Conservation (phyloP, 1,140 invertebrate species). For the Tetramorium parvispinum region DNA sequence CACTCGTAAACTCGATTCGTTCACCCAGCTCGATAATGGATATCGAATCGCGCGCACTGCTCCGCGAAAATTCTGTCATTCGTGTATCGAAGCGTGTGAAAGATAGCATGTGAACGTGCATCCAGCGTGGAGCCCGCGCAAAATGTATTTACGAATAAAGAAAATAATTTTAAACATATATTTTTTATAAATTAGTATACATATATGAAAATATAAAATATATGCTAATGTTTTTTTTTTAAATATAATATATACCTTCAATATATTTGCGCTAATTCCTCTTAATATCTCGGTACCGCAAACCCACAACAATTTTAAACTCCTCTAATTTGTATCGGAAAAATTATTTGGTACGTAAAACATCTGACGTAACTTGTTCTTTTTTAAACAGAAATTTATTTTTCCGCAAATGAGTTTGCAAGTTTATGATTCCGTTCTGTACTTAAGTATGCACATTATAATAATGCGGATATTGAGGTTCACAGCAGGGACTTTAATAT, state of each 20-base stretch:
- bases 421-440: neutral
- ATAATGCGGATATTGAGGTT: neutral
- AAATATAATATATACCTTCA: neutral
- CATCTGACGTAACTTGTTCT: neutral
- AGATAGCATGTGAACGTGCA: neutral
- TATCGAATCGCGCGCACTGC: constrained; percentile 51
- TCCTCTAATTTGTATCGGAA: neutral
- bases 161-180: neutral
- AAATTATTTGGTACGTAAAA: neutral
- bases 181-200: neutral
- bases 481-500: neutral
- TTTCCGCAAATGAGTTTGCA: neutral
- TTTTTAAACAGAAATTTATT: constrained; percentile 26
- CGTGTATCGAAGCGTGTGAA: neutral
- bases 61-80: constrained; percentile 31
- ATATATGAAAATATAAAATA: neutral
- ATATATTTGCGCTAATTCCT: neutral
- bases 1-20: constrained; percentile 67
- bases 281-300: neutral
- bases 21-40: constrained; percentile 68
- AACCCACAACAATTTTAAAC: neutral
- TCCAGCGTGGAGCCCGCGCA: neutral
- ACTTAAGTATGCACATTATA: constrained; percentile 11
- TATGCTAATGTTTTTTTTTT: neutral
- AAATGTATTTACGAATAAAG: neutral